Base-by-base conservation (phyloP, 2,888 invertebrate genomes). In the Nezara viridula region DNA sequence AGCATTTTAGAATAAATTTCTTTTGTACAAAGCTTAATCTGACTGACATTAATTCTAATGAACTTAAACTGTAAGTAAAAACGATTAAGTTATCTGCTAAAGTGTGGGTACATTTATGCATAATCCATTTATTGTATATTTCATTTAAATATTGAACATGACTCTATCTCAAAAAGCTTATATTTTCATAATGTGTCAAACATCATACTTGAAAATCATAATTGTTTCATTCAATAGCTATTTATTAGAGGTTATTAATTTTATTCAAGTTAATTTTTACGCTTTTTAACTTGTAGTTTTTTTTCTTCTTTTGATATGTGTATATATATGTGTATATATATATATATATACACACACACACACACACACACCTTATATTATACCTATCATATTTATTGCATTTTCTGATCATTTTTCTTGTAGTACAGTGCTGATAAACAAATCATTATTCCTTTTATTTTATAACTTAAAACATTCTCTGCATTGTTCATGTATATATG, bases 401-500 rank as follows among this genome's bases (percentile, higher is more conserved):
- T 32, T 66, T 14, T 32, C 32, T 32, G 27, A 66, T 27, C 32
- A 66, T 66, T 32, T 55, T 66, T 66, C 32, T 32, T 66, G 16
- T 66, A 32, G 32, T 66, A 37, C 32, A 32, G 27, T 66, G 7
- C 32, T 32, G 66, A 37, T 66, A 19, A 32, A 32, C 7, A 19
- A 32, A 32, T 19, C 32, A 66, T 32, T 66, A 66, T 32, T 19
- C 66, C 19, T 32, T 66, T 66, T 66, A 16, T 66, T 32, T 66
- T 37, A 6, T 32, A 66, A 66, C 32, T 66, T 66, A 66, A 66
- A 66, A 66, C 66, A 66, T 66, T 66, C 66, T 66, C 66, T 66
- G 66, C 66, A 66, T 66, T 66, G 66, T 66, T 66, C 16, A 32
- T 66, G 66, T 66, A 66, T 32, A 66, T 66, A 66, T 66, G 66